Evolutionary conservation across 2,113 vertebrate species (phyloP).

Genomic region (Platycercus adscitus): DNA sequence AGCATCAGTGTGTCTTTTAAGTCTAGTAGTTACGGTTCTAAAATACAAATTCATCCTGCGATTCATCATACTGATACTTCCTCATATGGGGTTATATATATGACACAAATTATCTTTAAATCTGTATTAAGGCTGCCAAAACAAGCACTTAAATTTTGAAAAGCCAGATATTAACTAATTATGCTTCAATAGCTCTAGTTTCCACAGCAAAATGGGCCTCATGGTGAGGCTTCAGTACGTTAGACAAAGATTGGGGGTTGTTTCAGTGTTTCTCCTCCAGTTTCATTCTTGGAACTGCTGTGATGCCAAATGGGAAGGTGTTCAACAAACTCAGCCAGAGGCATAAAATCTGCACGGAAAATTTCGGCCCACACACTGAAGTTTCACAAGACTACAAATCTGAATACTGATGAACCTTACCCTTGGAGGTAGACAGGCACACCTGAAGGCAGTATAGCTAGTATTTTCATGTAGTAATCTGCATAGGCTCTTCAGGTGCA

Average conservation of each 20-base stretch:
- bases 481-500: background rate
- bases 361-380: background rate
- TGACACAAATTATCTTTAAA: background rate
- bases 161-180: background rate
- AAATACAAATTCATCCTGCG: background rate
- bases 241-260: background rate
- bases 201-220: background rate
- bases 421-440: background rate
- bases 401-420: background rate
- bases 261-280: background rate
- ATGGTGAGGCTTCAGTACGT: background rate
- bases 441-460: background rate
- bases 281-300: background rate
- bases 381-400: background rate
- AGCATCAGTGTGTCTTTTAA: background rate
- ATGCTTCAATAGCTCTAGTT: background rate
- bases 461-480: background rate
- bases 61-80: background rate
- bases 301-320: background rate
- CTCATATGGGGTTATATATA: background rate
- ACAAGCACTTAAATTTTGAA: background rate
- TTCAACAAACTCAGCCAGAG: background rate
- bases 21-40: background rate
- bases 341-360: background rate
- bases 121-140: background rate